Percentiles rank a stretch among this genome's conserved stretches.
phyloP scores from a whole-genome alignment of 2,888 invertebrate species.

The Onthophagus sagittarius region DNA sequence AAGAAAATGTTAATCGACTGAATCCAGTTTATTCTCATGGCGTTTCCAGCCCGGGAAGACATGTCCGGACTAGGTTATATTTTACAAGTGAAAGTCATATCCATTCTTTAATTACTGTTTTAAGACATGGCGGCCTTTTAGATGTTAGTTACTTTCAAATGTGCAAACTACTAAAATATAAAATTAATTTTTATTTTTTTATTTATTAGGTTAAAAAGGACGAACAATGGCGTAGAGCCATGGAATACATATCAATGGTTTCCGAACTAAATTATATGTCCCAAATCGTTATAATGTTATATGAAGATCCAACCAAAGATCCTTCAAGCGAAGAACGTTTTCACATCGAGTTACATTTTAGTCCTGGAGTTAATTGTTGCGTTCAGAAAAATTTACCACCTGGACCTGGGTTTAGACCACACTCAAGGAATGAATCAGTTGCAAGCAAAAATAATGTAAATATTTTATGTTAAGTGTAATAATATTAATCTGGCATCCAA shows the following conservation, averaged over 20 bases:
- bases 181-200: too few species aligned
- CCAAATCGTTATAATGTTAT: conserved; percentile 97
- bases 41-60: conserved; percentile 95
- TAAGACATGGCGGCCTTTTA: conserved; percentile 86
- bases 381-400: conserved; percentile 91
- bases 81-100: conserved; percentile 99
- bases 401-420: conserved; percentile 89
- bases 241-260: conserved; percentile 97
- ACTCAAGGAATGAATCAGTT: conserved; percentile 80
- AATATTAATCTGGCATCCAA: too few species aligned
- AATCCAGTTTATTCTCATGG: conserved; percentile 98
- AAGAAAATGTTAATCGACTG: conserved; percentile 91
- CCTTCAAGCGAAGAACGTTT: conserved; percentile 88
- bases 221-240: conserved; percentile 97
- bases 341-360: conserved; percentile 98
- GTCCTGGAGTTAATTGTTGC: conserved; percentile 96
- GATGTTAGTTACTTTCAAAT: too few species aligned
- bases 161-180: too few species aligned
- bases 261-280: conserved; percentile 99
- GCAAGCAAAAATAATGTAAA: conserved; percentile 59
- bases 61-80: conserved; percentile 97
- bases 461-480: too few species aligned
- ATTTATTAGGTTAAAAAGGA: conserved; percentile 67
- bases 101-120: conserved; percentile 92
- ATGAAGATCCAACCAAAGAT: conserved; percentile 97